Evolutionary conservation across 2,888 invertebrate genomes (phyloP).

Genomic region (Tipula helvola): DNA sequence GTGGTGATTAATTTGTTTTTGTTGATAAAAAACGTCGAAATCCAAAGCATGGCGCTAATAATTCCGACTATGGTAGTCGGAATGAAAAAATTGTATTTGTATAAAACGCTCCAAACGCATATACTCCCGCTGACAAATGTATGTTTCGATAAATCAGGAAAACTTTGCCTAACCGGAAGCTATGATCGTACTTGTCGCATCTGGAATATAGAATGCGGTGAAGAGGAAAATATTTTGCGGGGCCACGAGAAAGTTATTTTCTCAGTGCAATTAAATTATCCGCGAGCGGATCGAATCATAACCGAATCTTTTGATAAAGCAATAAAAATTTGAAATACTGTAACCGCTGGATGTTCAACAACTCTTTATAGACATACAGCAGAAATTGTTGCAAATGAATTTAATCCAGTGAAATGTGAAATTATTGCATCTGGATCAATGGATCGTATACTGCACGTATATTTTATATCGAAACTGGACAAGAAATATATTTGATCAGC

Average conservation of each 20-base stretch:
- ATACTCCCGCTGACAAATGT: slow-evolving; percentile 60
- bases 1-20: no score
- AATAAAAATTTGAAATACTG: slow-evolving; percentile 59
- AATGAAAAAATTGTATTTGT: slow-evolving; percentile 52
- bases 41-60: no score
- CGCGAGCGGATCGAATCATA: no score
- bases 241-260: no score
- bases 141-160: slow-evolving; percentile 53
- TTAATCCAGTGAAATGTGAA: slow-evolving; percentile 48
- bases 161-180: slow-evolving; percentile 61
- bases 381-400: slow-evolving; percentile 59
- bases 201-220: slow-evolving; percentile 59
- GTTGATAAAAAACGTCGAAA: no score
- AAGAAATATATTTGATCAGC: slow-evolving; percentile 50
- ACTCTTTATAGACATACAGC: slow-evolving; percentile 63
- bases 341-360: slow-evolving; percentile 49
- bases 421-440: slow-evolving; percentile 62
- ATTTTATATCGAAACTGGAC: slow-evolving; percentile 54
- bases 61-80: no score
- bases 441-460: slow-evolving; percentile 61
- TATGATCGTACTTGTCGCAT: slow-evolving; percentile 76
- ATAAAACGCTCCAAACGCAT: slow-evolving; percentile 52
- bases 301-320: slow-evolving; percentile 75
- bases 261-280: no score
- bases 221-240: no score